Evolutionary conservation across 2,113 vertebrate species (phyloP), one percentile per base, ranked within the genome.

Genomic region (Nematolebias whitei): DNA sequence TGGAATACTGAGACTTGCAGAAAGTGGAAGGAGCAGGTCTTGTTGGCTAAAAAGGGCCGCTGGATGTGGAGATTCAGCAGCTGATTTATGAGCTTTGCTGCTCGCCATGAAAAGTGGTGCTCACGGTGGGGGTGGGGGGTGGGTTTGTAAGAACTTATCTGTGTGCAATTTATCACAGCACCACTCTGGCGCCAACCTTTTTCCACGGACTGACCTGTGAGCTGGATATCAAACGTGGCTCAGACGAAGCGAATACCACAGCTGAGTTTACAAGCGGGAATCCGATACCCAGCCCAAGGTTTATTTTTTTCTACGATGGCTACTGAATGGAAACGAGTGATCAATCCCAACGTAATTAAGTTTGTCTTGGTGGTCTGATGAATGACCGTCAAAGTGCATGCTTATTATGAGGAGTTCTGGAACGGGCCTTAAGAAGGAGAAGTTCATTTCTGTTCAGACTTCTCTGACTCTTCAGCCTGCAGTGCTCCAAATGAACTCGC

Each of bases 61-160:
- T 24, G 2, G 38, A 68, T 41, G 55, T 24, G n/a, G 60, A 50
- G 57, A 77, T 64, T 68, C 48, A 0, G 54, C 38, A 13, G 7
- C 75, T 92, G 91, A 93, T 92, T 91, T 92, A 93, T 88, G 79
- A 79, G 85, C 74, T 88, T 80, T 74, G 58, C 79, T 50, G n/a
- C 55, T 23, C 50, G 40, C 67, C 66, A 48, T 79, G 79, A 78
- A 72, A 81, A 64, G 76, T 23, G 41, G 38, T 8, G 55, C 69
- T 82, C 6, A 1, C 71, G 39, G 50, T 53, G 64, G 58, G 66
- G 65, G 68, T 76, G 55, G 22, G 45, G 70, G 76, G 72, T 79
- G 68, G 79, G 68, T 87, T 90, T 90, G 82, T 87, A 84, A 81
- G 86, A 89, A 87, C 85, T 61, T 82, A 86, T 87, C 83, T 86